Base-by-base conservation (phyloP, 2,888 invertebrate genomes). In the Anoplius nigerrimus region DNA sequence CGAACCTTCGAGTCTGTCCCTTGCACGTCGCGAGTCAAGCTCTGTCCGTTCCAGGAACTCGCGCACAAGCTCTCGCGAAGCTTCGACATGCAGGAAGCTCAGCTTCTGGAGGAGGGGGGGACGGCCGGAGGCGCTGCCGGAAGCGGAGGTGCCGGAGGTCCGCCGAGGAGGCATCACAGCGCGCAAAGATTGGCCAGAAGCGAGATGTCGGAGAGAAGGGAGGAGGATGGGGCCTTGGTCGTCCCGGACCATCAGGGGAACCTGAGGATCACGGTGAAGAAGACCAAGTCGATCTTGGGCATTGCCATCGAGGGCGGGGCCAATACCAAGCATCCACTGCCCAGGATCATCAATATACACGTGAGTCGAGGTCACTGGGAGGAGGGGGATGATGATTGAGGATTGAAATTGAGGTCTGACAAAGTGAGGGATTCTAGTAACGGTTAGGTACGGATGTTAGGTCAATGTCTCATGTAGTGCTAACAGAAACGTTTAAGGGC, bases 231-330 rank as follows among this genome's bases (percentile, higher is more conserved):
- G 71, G 92, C 94, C 71, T 90, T 95, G 87, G 95, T 96, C 79
- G 93, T 95, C 83, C 92, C 94, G 82, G 96, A 96, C 90, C 94
- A 95, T 89, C 95, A 95, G 90, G 96, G 96, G 80, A 96, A 96
- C 90, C 92, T 97, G 84, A 92, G 95, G 88, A 94, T 97, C 84
- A 94, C 94, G 79, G 96, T 98, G 79, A 95, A 95, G 90, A 98
- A 98, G 91, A 95, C 95, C 63, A 97, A 97, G 90, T 96, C 97
- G 57, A 96, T 97, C 85, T 92, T 98, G 83, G 98, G 98, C 79
- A 97, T 98, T 86, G 98, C 98, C 74, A 98, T 98, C 85, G 98
- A 98, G 90, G 98, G 98, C 72, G 98, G 98, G 73, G 96, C 96
- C 83, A 97, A 98, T 89, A 98, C 98, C 54, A 95, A 95, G 87